Conservation (phyloP, 2,113 vertebrate species). For the Phocoena sinus region DNA sequence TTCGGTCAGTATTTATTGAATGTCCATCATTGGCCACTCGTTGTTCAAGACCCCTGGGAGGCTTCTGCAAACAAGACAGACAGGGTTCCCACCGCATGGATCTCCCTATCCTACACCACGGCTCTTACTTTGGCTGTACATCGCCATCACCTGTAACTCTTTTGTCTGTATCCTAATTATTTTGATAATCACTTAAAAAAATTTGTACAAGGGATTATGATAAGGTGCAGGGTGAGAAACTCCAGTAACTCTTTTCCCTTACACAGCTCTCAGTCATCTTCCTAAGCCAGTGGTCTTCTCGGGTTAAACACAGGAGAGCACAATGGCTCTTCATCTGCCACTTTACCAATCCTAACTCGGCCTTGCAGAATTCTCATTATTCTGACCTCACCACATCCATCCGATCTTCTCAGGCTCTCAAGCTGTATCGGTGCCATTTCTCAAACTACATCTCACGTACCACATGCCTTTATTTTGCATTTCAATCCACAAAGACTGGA, state of each 20-base stretch:
- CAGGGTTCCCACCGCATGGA: too few species aligned
- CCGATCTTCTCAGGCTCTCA: not conserved
- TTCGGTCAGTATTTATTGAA: not conserved
- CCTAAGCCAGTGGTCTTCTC: not conserved
- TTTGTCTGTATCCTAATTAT: not conserved
- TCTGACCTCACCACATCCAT: not conserved
- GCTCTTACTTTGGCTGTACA: not conserved
- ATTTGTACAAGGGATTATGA: not conserved
- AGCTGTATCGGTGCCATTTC: not conserved
- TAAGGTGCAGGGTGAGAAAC: not conserved
- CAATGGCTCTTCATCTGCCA: not conserved
- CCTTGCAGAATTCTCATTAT: not conserved
- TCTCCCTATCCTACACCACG: rapidly evolving
- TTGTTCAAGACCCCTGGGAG: not conserved
- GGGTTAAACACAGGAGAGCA: not conserved
- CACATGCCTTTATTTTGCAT: not conserved
- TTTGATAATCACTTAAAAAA: not conserved
- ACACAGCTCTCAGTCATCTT: not conserved
- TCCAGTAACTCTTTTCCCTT: not conserved
- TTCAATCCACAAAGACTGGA: not conserved
- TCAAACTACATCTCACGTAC: rapidly evolving
- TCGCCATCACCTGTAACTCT: not conserved
- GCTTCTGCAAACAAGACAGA: not conserved
- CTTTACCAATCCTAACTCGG: not conserved
- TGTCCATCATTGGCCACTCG: not conserved